Percentiles rank a stretch among this genome's conserved stretches.
These are phyloP conservation scores for Spicauda simplicius DNA, from an alignment of 2,888 invertebrate species.

Conservation along the genomic window DNA sequence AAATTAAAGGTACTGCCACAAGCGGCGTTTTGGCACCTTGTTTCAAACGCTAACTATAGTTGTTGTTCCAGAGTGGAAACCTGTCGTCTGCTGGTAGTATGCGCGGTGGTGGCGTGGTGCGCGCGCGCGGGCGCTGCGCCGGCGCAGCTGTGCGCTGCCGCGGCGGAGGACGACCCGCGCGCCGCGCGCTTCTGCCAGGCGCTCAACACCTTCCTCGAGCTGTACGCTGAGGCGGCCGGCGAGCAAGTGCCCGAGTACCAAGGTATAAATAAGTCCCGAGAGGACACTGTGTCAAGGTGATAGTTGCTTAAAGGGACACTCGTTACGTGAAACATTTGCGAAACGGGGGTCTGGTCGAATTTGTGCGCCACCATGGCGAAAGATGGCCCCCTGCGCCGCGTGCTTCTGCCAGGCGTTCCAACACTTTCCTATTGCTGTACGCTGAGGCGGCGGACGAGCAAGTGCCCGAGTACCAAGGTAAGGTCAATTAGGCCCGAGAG, in stretches of 20 bases:
- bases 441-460: constrained; percentile 86
- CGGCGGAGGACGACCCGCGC: constrained; percentile 86
- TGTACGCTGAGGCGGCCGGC: constrained; percentile 86
- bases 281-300: no score
- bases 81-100: constrained; percentile 56
- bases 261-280: no score
- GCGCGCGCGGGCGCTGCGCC: constrained; percentile 63
- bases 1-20: no score
- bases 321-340: no score
- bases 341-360: no score
- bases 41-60: no score
- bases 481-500: no score
- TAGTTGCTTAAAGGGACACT: no score
- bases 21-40: no score
- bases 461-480: constrained; percentile 58
- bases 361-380: constrained; percentile 86
- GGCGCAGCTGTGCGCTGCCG: constrained; percentile 85
- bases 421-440: constrained; percentile 86
- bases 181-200: constrained; percentile 87
- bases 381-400: constrained; percentile 86
- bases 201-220: constrained; percentile 87
- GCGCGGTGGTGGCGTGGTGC: constrained; percentile 58
- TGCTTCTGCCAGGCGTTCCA: constrained; percentile 88
- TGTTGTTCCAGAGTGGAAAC: constrained; percentile 55
- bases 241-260: constrained; percentile 74